Conservation (phyloP, 2,888 invertebrate species). For the Drosophila nr. perissopoda region DNA sequence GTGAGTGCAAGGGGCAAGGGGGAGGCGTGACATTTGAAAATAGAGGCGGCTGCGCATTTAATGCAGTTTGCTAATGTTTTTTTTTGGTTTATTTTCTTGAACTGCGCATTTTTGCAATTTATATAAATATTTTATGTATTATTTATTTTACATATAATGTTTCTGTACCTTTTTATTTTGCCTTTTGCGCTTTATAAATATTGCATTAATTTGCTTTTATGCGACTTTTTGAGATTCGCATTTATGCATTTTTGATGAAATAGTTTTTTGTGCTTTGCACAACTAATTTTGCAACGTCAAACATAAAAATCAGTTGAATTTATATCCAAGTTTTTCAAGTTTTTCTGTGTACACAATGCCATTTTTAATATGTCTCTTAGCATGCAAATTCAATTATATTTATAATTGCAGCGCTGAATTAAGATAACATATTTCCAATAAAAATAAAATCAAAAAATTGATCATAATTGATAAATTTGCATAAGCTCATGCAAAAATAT, state of each 20-base stretch:
- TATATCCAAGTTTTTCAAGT: conserved; percentile 11
- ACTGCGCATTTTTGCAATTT: conserved; percentile 77
- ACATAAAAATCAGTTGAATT: conserved; percentile 19
- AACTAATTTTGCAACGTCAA: conserved; percentile 65
- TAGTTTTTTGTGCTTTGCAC: conserved; percentile 63
- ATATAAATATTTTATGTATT: conserved; percentile 80
- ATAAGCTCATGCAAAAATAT: neutral
- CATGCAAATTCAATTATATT: conserved; percentile 17
- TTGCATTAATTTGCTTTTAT: conserved; percentile 72
- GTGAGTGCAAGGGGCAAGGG: neutral
- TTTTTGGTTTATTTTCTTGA: conserved; percentile 34
- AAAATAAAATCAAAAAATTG: neutral
- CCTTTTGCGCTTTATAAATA: conserved; percentile 65
- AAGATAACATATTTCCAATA: neutral
- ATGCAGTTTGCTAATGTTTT: conserved; percentile 46
- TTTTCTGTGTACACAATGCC: conserved; percentile 23
- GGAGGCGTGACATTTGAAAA: conserved; percentile 61
- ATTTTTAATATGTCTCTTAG: conserved; percentile 9
- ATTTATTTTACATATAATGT: conserved; percentile 75
- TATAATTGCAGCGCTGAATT: neutral
- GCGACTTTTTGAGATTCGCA: conserved; percentile 51
- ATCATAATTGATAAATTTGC: conserved; percentile 2
- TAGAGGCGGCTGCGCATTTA: conserved; percentile 79
- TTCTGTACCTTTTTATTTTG: conserved; percentile 18
- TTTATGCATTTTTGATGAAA: conserved; percentile 79